A percentile compares a stretch with the other conserved stretches of the same genome.
These are phyloP conservation scores for Morone chrysops DNA, from an alignment of 2,113 vertebrate genomes.

Conservation along the genomic window DNA sequence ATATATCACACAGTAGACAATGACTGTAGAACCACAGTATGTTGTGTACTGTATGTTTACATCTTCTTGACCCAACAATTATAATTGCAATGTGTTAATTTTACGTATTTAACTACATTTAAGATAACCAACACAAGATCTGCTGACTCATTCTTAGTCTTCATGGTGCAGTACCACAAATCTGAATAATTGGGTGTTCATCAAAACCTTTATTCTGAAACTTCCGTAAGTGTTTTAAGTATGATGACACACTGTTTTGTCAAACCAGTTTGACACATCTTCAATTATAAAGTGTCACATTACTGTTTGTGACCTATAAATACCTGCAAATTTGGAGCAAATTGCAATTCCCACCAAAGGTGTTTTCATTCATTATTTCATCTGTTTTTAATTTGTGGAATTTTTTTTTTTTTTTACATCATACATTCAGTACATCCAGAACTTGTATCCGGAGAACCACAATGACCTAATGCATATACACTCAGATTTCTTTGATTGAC, in stretches of 20 bases:
- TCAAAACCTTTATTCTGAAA: slow-evolving; percentile 10
- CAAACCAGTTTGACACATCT: slow-evolving; percentile 21
- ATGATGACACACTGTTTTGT: background rate
- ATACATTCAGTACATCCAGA: background rate
- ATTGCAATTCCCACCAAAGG: background rate
- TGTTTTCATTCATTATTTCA: background rate
- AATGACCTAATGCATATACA: background rate
- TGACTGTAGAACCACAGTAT: background rate
- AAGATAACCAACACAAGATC: background rate
- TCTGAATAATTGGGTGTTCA: background rate
- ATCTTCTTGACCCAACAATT: background rate
- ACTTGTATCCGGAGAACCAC: background rate
- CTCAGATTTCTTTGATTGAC: slow-evolving; percentile 32
- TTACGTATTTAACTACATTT: background rate
- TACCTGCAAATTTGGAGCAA: background rate
- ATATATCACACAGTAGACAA: background rate
- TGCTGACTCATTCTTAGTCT: background rate
- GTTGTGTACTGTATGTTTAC: background rate
- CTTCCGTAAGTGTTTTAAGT: background rate
- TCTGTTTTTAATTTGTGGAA: background rate
- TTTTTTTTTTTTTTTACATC: no score
- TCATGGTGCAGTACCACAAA: background rate
- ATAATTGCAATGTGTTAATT: background rate
- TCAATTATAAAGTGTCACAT: background rate
- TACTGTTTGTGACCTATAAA: slow-evolving; percentile 2